Conservation (phyloP, 2,113 vertebrate genomes). For the Telmatochromis brachygnathus region DNA sequence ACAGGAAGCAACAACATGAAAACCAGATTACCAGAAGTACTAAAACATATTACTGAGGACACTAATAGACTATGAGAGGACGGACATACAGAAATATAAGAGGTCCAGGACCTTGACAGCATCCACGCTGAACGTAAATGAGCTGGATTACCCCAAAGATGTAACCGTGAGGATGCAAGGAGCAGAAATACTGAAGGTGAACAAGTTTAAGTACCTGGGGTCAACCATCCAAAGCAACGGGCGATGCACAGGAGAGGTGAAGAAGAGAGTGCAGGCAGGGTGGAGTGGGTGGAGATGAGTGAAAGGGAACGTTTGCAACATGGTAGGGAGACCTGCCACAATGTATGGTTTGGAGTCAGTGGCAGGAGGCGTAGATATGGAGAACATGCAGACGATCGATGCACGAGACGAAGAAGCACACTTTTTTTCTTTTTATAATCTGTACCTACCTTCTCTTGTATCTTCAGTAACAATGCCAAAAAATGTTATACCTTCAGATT, state of each 20-base stretch:
- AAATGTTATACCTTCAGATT: background rate
- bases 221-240: background rate
- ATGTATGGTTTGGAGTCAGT: background rate
- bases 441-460: background rate
- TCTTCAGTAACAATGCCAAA: background rate
- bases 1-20: background rate
- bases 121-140: accelerated
- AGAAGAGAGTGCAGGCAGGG: background rate
- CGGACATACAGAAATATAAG: background rate
- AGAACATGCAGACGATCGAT: background rate
- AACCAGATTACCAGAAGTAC: background rate
- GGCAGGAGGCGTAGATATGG: background rate
- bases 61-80: background rate
- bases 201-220: background rate
- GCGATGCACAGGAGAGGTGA: background rate
- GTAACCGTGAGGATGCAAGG: background rate
- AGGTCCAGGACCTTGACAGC: background rate
- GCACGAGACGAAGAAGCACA: accelerated
- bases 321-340: background rate
- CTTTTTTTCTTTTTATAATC: background rate
- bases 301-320: background rate
- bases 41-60: background rate
- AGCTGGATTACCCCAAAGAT: background rate
- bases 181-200: background rate
- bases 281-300: background rate